Evolutionary conservation across 2,888 invertebrate species (phyloP), one percentile per base, ranked within the genome.

Genomic region (Volucella bombylans): DNA sequence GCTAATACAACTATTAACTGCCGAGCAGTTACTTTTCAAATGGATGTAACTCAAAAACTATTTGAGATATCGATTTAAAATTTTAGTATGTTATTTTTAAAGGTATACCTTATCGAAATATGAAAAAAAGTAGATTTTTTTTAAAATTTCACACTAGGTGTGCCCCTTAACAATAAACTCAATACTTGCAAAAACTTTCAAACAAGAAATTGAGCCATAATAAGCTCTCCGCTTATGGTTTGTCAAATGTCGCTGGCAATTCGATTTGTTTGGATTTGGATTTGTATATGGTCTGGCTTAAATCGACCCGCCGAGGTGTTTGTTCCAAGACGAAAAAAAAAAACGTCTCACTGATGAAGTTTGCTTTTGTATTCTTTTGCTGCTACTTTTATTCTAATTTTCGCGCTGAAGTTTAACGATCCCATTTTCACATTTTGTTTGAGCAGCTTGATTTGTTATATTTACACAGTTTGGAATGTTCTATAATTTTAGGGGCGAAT

Each of bases 401-500:
- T 18, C 50, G 4, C 54, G 47, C 61, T 23, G 9, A 11, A 61
- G 61, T 67, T 72, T 77, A 61, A 50, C 18, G 39, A 67, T 67
- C 57, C 78, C 68, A 78, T 68, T 62, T 82, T 82, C 57, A 82
- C 73, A 64, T 57, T 65, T 71, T 49, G 15, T 38, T 64, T 55
- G 45, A 6, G 43, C 49, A 3, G 18, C 4, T 38, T 10, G 18
- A 3, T 41, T 18, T 12, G 38, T 23, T 11, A 14, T n/a, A 41
- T 41, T 45, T 76, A 47, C 14, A 12, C 11, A 55, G n/a, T 0
- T 23, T 10, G 45, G 23, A 8, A 0, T n/a, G 8, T 23, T 10
- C n/a, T 39, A 39, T 14, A 8, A 38, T 45, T 55, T 18, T 12
- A 41, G 2, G 2, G 12, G 6, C 14, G 55, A 57, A 49, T 71